Percentiles rank a stretch among this genome's conserved stretches.
phyloP scores from a whole-genome alignment of 2,797 vertebrate species.

The Chaunax sp. region DNA sequence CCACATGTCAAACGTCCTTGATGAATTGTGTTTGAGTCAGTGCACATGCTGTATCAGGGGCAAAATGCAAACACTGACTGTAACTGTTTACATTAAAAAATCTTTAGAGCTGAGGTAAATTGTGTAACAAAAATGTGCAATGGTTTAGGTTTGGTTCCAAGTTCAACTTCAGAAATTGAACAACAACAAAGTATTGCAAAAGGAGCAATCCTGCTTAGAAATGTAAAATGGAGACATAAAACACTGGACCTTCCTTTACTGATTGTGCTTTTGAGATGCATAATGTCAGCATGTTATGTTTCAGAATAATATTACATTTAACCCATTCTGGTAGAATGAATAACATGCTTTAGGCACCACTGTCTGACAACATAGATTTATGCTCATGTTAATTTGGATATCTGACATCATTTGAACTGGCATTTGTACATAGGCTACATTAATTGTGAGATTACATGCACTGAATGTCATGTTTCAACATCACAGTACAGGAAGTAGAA shows the following conservation, averaged over 20 bases:
- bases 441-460: constrained; percentile 23
- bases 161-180: background rate
- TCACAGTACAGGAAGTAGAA: background rate
- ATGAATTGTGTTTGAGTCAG: constrained; percentile 5
- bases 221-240: constrained; percentile 11
- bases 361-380: constrained; percentile 13
- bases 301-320: background rate
- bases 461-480: constrained; percentile 16
- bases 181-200: background rate
- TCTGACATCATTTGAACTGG: constrained; percentile 3
- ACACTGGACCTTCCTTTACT: constrained; percentile 10
- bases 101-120: constrained; percentile 2
- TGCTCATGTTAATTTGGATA: constrained; percentile 10
- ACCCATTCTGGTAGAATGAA: constrained; percentile 4
- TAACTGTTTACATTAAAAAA: constrained; percentile 44
- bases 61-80: constrained; percentile 24
- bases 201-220: background rate
- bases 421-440: constrained; percentile 3
- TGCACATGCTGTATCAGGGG: constrained; percentile 7
- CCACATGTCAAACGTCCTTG: constrained; percentile 12
- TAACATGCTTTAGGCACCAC: background rate
- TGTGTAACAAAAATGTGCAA: background rate
- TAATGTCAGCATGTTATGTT: background rate
- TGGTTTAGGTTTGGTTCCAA: background rate
- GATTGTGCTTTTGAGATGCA: constrained; percentile 12